Percentiles rank a stretch among this genome's conserved stretches.
These are phyloP conservation scores for Anoura caudifer DNA, from an alignment of 2,113 vertebrate species.

Conservation along the genomic window DNA sequence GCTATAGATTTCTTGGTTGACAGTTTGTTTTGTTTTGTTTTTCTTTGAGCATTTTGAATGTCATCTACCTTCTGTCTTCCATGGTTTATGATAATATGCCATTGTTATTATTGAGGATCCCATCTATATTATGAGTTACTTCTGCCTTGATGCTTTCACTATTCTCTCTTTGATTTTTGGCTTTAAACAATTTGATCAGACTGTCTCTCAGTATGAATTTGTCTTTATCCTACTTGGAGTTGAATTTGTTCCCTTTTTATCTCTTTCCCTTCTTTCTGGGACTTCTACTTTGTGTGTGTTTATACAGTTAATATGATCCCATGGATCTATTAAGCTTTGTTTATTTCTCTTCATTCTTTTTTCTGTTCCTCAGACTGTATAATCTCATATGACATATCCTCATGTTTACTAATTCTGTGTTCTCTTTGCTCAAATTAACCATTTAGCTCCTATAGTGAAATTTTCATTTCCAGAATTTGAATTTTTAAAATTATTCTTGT, in stretches of 20 bases:
- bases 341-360: not conserved
- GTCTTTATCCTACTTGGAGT: not conserved
- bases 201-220: not conserved
- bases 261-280: not conserved
- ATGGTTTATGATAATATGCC: not conserved
- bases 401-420: not conserved
- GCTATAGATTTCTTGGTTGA: not conserved
- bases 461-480: not conserved
- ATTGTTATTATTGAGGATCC: not conserved
- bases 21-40: not conserved
- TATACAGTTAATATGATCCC: not conserved
- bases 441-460: not conserved
- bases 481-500: not conserved
- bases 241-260: not conserved
- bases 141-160: not conserved
- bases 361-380: not conserved
- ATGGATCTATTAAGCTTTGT: not conserved
- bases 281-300: not conserved
- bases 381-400: not conserved
- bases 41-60: not conserved
- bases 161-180: not conserved
- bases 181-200: not conserved
- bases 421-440: not conserved
- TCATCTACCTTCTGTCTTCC: not conserved
- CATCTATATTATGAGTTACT: not conserved